Evolutionary conservation across 2,113 vertebrate species (phyloP).

Genomic region (Hydropotes inermis): DNA sequence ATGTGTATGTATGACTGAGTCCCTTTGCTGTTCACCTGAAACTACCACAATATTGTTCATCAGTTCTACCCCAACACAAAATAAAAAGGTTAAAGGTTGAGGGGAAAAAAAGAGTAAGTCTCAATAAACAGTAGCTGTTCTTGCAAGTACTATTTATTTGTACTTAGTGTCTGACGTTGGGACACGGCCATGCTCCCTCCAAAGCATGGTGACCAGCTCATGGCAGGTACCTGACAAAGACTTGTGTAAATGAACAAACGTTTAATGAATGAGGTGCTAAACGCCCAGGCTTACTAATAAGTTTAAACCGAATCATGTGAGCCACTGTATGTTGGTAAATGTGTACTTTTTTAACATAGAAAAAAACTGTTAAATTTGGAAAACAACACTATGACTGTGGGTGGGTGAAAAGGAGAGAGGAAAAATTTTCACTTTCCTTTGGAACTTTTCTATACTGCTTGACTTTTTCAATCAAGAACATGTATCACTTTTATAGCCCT

Average conservation of each 20-base stretch:
- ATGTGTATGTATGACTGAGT: background rate
- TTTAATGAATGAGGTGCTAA: background rate
- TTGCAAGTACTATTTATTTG: background rate
- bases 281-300: background rate
- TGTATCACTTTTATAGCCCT: background rate
- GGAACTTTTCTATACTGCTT: background rate
- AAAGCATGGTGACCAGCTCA: background rate
- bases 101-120: background rate
- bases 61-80: background rate
- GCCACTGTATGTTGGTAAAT: background rate
- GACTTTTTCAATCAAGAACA: background rate
- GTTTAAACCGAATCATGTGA: background rate
- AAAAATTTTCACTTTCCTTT: background rate
- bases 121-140: background rate
- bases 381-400: background rate
- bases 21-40: background rate
- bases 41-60: background rate
- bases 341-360: background rate
- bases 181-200: background rate
- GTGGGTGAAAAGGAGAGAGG: background rate
- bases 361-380: background rate
- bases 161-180: background rate
- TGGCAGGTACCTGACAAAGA: background rate
- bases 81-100: background rate
- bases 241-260: background rate